Conservation (phyloP, 2,888 invertebrate genomes). For the Asteroscopus sphinx region DNA sequence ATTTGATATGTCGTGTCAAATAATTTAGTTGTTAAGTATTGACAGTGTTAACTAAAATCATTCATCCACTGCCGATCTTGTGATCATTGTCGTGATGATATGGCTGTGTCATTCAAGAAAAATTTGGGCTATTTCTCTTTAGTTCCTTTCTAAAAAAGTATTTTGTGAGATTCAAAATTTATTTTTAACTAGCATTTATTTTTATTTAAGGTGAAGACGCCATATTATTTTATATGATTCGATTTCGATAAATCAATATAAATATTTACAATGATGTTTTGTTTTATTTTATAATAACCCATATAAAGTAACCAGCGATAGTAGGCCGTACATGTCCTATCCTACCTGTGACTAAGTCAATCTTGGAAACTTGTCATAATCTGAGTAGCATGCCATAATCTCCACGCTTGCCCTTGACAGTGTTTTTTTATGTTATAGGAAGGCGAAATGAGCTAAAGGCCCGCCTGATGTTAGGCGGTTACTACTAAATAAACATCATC, state of each 20-base stretch:
- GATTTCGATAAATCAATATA: constrained; percentile 45
- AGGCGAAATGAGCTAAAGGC: too few relatives aligned
- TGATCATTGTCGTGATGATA: constrained; percentile 38
- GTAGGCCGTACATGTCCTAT: too few relatives aligned
- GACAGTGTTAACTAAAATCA: not conserved
- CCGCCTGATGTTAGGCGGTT: too few relatives aligned
- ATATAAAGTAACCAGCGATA: not conserved
- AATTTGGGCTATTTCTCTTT: constrained; percentile 32
- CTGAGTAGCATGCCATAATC: too few relatives aligned
- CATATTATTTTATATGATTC: constrained; percentile 60
- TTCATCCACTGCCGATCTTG: constrained; percentile 20
- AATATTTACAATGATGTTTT: constrained; percentile 38
- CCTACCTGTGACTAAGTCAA: too few relatives aligned
- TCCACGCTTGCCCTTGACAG: too few relatives aligned
- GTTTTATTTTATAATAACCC: constrained; percentile 26
- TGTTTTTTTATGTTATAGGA: too few relatives aligned
- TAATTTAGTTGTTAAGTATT: constrained; percentile 6
- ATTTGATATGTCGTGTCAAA: not conserved
- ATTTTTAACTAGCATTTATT: constrained; percentile 50
- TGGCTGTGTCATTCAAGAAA: constrained; percentile 46
- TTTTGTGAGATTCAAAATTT: constrained; percentile 47
- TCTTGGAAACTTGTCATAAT: too few relatives aligned
- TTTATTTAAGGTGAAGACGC: constrained; percentile 49
- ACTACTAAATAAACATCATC: too few relatives aligned
- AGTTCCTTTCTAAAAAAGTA: constrained; percentile 41